Percentiles rank a stretch among this genome's conserved stretches.
Conservation (phyloP, 2,888 invertebrate species). For the Belgica antarctica region DNA sequence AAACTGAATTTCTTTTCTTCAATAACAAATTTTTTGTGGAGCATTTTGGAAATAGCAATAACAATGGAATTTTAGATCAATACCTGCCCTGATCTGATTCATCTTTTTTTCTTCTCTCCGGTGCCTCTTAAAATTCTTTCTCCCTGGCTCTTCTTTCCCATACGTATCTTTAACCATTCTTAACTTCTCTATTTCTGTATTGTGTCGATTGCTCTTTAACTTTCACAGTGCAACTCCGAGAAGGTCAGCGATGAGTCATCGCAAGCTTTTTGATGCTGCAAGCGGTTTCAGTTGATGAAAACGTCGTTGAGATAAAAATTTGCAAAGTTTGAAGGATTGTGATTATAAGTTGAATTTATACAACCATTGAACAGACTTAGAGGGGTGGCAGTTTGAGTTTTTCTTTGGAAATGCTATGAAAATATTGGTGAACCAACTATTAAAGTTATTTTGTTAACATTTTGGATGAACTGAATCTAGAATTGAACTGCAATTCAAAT, state of each 20-base stretch:
- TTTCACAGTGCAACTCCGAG: no score
- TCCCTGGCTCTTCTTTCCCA: background rate
- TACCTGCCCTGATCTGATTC: slow-evolving; percentile 41
- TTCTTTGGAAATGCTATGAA: no score
- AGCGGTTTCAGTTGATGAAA: no score
- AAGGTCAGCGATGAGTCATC: background rate
- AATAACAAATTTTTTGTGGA: background rate
- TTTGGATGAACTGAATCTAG: no score
- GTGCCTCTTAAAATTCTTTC: slow-evolving; percentile 12
- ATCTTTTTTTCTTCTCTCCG: slow-evolving; percentile 11
- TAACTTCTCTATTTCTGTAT: slow-evolving; percentile 28
- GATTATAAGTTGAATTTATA: no score
- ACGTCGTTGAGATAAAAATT: no score
- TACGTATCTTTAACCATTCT: slow-evolving; percentile 22
- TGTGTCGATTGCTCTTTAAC: slow-evolving; percentile 38
- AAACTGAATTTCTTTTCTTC: background rate
- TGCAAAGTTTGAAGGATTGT: no score
- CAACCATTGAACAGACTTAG: no score
- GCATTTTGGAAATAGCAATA: slow-evolving; percentile 24
- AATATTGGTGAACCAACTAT: no score
- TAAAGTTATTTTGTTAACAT: no score
- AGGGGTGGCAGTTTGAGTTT: no score
- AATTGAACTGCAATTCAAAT: no score
- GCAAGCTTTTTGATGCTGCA: background rate
- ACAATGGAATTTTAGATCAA: slow-evolving; percentile 42